Evolutionary conservation across 2,888 invertebrate genomes (phyloP).

Genomic region (Molorchus minor): DNA sequence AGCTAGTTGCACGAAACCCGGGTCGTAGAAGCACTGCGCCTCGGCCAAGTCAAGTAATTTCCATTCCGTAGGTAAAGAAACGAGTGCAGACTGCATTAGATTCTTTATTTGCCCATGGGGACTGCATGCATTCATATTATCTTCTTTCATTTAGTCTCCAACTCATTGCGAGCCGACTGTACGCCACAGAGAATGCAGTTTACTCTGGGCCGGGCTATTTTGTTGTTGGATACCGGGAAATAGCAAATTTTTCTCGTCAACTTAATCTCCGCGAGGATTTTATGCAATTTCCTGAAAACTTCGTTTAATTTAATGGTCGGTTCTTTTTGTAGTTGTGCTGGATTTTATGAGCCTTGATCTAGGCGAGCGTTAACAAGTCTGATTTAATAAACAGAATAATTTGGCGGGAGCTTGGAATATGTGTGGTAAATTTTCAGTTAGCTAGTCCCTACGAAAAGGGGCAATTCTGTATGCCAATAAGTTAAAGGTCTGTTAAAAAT

Average conservation of each 20-base stretch:
- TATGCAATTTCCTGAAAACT: conserved; percentile 37
- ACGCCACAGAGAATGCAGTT: conserved; percentile 27
- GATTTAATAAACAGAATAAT: too few relatives aligned
- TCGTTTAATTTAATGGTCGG: conserved; percentile 26
- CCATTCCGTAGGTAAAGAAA: conserved; percentile 45
- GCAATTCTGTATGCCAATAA: too few relatives aligned
- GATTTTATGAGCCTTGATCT: background rate
- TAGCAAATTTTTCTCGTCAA: conserved; percentile 44
- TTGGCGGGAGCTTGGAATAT: too few relatives aligned
- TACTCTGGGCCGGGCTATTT: conserved; percentile 30
- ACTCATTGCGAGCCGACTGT: conserved; percentile 35
- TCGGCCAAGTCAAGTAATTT: conserved; percentile 40
- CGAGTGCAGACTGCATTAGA: conserved; percentile 51
- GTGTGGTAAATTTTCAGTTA: too few relatives aligned
- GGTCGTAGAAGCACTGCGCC: conserved; percentile 19
- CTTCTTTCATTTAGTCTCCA: conserved; percentile 51
- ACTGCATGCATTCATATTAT: conserved; percentile 56
- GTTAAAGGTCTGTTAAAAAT: too few relatives aligned
- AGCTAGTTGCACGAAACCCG: conserved; percentile 10
- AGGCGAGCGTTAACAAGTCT: background rate
- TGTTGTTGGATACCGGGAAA: conserved; percentile 34
- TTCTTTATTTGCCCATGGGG: conserved; percentile 55
- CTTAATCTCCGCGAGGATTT: conserved; percentile 42
- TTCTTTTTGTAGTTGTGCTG: conserved; percentile 3
- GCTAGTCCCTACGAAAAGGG: too few relatives aligned